Evolutionary conservation across 2,113 vertebrate species (phyloP).

Genomic region (Pteruthius melanotis): DNA sequence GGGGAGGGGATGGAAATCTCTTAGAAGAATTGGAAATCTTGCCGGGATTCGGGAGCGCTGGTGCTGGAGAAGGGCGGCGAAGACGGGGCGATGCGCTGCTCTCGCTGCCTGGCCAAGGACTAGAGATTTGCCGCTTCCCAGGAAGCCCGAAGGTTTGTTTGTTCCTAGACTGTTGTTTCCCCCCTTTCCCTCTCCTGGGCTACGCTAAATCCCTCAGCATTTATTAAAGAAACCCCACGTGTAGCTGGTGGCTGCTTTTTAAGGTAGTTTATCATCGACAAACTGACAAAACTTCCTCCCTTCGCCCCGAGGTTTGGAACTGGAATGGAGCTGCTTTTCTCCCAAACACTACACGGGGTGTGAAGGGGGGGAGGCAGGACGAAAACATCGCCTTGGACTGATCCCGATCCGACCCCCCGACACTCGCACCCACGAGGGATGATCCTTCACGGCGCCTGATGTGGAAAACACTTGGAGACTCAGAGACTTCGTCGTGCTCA

Average conservation of each 20-base stretch:
- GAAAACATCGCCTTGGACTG: background rate
- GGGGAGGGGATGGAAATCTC: background rate
- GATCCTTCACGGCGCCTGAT: slow-evolving; percentile 6
- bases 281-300: slow-evolving; percentile 2
- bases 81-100: background rate
- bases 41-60: background rate
- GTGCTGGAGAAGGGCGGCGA: background rate
- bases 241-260: background rate
- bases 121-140: background rate
- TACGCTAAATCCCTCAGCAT: background rate
- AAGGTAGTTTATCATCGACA: background rate
- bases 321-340: slow-evolving; percentile 27
- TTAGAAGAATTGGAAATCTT: slow-evolving; percentile 6
- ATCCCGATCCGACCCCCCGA: background rate
- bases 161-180: background rate
- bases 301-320: background rate
- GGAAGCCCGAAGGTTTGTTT: background rate
- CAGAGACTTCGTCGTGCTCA: background rate
- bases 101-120: background rate
- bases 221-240: slow-evolving; percentile 23
- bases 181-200: background rate
- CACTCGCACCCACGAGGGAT: background rate
- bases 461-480: background rate
- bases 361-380: background rate
- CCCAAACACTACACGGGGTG: slow-evolving; percentile 18